These are phyloP conservation scores for Anagrus nilaparvatae DNA, from an alignment of 1,140 invertebrate species.

Conservation along the genomic window DNA sequence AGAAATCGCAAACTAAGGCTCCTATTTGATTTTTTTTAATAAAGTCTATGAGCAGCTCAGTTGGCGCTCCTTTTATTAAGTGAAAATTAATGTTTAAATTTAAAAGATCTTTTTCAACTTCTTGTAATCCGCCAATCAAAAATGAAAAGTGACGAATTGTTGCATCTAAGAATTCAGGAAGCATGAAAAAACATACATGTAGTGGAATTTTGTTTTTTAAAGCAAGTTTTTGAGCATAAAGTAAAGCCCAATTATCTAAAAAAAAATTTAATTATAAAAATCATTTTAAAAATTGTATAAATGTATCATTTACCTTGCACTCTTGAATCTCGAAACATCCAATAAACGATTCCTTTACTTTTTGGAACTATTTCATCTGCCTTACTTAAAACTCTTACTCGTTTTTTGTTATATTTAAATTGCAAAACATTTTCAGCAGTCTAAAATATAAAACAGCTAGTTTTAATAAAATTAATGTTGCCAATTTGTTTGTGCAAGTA, in stretches of 20 bases:
- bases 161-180: slow-evolving; percentile 70
- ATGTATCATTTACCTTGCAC: slow-evolving; percentile 54
- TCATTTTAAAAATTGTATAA: slow-evolving; percentile 6
- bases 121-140: slow-evolving; percentile 63
- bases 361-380: slow-evolving; percentile 54
- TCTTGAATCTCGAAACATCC: slow-evolving; percentile 81
- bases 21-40: slow-evolving; percentile 63
- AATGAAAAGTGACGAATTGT: slow-evolving; percentile 77
- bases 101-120: slow-evolving; percentile 62
- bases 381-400: slow-evolving; percentile 58
- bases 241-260: slow-evolving; percentile 86
- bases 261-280: slow-evolving; percentile 22
- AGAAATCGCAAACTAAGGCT: slow-evolving; percentile 75
- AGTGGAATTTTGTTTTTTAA: slow-evolving; percentile 72
- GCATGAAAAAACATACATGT: slow-evolving; percentile 75
- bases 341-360: slow-evolving; percentile 65
- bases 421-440: slow-evolving; percentile 50
- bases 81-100: slow-evolving; percentile 70
- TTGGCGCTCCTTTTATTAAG: slow-evolving; percentile 63
- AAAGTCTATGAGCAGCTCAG: slow-evolving; percentile 59
- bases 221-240: slow-evolving; percentile 81
- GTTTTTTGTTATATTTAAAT: slow-evolving; percentile 72
- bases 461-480: no score
- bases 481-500: no score
- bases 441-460: no score